Percentiles rank a stretch among this genome's conserved stretches.
Evolutionary conservation across 2,797 vertebrate species (phyloP).

Genomic region (Pempheris klunzingeri): DNA sequence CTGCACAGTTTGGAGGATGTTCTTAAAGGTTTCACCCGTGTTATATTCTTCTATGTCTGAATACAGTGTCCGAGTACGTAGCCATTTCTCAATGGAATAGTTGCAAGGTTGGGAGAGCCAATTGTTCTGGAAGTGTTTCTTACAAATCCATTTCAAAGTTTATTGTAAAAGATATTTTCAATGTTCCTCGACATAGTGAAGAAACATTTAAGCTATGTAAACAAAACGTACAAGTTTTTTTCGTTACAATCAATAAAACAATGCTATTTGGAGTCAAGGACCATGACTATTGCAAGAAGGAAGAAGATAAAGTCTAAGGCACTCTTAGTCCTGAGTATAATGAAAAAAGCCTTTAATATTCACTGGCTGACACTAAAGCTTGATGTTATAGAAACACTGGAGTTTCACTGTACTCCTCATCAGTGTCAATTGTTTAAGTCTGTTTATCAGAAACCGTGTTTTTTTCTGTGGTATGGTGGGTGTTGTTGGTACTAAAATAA

Average conservation of each 20-base stretch:
- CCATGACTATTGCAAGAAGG: not conserved
- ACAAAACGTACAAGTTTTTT: not conserved
- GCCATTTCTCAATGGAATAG: not conserved
- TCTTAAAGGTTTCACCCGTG: slow-evolving; percentile 29
- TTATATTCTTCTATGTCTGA: slow-evolving; percentile 25
- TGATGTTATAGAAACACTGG: not conserved
- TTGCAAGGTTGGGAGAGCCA: not conserved
- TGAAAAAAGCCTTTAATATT: not conserved
- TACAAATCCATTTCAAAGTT: slow-evolving; percentile 2
- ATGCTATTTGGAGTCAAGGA: not conserved
- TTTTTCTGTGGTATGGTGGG: not conserved
- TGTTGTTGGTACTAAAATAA: slow-evolving; percentile 13
- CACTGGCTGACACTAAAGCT: not conserved
- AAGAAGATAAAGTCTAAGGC: not conserved
- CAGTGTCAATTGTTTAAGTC: not conserved
- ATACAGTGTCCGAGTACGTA: not conserved
- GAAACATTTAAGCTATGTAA: not conserved
- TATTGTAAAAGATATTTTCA: slow-evolving; percentile 9
- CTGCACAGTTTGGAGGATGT: slow-evolving; percentile 37
- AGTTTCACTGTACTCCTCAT: not conserved
- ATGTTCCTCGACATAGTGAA: not conserved
- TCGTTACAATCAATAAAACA: not conserved
- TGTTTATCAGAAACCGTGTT: not conserved
- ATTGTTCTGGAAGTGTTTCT: not conserved
- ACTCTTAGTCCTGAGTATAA: not conserved